Evolutionary conservation across 2,888 invertebrate genomes (phyloP), one percentile per base, ranked within the genome.

Genomic region (Dolomedes plantarius): DNA sequence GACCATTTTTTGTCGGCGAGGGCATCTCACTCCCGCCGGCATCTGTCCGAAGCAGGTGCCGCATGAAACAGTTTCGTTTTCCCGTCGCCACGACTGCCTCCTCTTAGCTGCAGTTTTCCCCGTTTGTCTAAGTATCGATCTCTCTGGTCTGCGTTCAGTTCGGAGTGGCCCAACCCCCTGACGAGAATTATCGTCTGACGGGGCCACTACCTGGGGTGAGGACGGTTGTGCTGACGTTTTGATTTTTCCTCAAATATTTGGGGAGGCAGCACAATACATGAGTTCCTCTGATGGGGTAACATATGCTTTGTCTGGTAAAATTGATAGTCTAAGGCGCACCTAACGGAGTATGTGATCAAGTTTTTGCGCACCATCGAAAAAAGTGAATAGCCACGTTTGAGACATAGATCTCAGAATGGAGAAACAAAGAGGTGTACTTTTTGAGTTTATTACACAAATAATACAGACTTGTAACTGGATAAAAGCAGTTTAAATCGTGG

Each of bases 41-140:
- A 31, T 46, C 72, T 28, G 7, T 23, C 32, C 64, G 46, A 27
- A 41, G 16, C 72, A n/a, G 29, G 65, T 27, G 31, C 79, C 79
- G 79, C 72, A 41, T 72, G 72, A 46, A 73, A 65, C 73, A 65
- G 72, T 79, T 79, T 79, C 79, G 72, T 31, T 79, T 72, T 73
- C 72, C 65, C 79, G 50, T 23, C 71, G 16, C 69, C 13, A n/a
- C 41, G n/a, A 28, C 41, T 23, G 13, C 50, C 77, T 31, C 68
- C 68, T 11, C n/a, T 19, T 16, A 1, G 56, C 23, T 6, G 56
- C 19, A 3, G 56, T 56, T 56, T 23, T 56, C 56, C 23, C 3
- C 56, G 56, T 56, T 56, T 56, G 56, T 56, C 5, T 19, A 23
- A 23, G 56, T 56, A 56, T 56, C 23, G 56, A 56, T 56, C 23